Base-by-base conservation (phyloP, 2,888 invertebrate genomes). In the Steromphala cineraria region DNA sequence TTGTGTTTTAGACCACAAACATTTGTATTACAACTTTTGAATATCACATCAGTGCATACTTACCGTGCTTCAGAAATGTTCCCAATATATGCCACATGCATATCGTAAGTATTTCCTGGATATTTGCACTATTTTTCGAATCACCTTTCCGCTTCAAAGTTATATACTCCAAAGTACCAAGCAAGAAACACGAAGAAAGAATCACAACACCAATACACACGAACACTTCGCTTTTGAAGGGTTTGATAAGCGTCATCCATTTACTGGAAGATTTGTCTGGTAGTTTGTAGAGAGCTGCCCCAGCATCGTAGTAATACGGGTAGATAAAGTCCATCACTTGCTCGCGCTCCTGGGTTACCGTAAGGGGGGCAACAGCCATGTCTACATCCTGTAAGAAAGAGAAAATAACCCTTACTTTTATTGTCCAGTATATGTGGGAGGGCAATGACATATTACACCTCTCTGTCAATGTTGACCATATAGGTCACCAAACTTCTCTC, bases 261-360 rank as follows among this genome's bases (percentile, higher is more conserved):
- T 88, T 86, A 15, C 81, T 79, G 24, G 80, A 82, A 53, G 85
- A 84, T 1, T 86, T 85, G 67, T 89, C 86, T 0, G 87, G 88
- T 40, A 87, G 87, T 75, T 84, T 86, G 81, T 88, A 83, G 1
- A 89, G 67, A 17, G 88, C 86, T 17, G 86, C 84, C 7, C 84
- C 84, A 13, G 83, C 81, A 55, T 89, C 89, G 46, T 84, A 87
- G 80, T 84, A 86, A 81, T 85, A 98, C 0, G 98, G 98, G 0
- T 97, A 96, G 3, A 98, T 96, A 89, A 97, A 98, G 92, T 98
- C 98, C 3, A 98, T 96, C 0, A 97, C 96, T 93, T 97, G 97
- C 92, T 97, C 97, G 55, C 97, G 95, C 87, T 97, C 97, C 0
- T 97, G 96, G 1, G 97, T 97, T 97, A 98, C 97, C 5, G 97